phyloP scores from a whole-genome alignment of 2,888 invertebrate species.

The Lymantria dispar region DNA sequence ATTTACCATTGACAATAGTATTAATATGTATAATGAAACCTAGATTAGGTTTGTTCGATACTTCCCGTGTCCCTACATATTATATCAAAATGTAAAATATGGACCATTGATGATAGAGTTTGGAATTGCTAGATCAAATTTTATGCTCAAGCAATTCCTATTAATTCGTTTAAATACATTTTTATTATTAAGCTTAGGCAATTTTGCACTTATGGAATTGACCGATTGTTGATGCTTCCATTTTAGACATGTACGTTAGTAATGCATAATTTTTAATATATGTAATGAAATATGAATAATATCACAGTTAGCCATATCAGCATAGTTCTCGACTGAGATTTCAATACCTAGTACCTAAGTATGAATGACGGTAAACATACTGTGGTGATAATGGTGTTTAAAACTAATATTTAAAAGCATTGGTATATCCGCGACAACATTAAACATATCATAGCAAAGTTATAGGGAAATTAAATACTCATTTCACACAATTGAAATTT shows the following conservation, averaged over 20 bases:
- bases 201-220: slow-evolving; percentile 79
- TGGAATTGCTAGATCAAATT: slow-evolving; percentile 47
- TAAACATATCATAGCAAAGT: too few species aligned
- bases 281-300: slow-evolving; percentile 22
- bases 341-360: too few species aligned
- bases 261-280: slow-evolving; percentile 45
- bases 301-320: background rate
- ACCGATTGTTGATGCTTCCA: slow-evolving; percentile 76
- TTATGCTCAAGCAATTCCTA: slow-evolving; percentile 48
- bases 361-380: too few species aligned
- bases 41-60: too few species aligned
- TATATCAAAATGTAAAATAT: slow-evolving; percentile 78
- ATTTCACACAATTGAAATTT: too few species aligned
- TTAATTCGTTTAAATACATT: slow-evolving; percentile 49
- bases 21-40: too few species aligned
- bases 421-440: too few species aligned
- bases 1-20: too few species aligned
- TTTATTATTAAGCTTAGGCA: slow-evolving; percentile 64
- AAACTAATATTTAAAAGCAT: too few species aligned
- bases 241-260: slow-evolving; percentile 51
- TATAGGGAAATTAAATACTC: too few species aligned
- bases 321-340: too few species aligned
- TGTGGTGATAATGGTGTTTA: too few species aligned
- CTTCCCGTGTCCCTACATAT: slow-evolving; percentile 5
- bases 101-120: slow-evolving; percentile 67